A percentile compares a stretch with the other conserved stretches of the same genome.
These are phyloP conservation scores for Acipenser oxyrinchus DNA, from an alignment of 2,797 vertebrate species.

Conservation along the genomic window DNA sequence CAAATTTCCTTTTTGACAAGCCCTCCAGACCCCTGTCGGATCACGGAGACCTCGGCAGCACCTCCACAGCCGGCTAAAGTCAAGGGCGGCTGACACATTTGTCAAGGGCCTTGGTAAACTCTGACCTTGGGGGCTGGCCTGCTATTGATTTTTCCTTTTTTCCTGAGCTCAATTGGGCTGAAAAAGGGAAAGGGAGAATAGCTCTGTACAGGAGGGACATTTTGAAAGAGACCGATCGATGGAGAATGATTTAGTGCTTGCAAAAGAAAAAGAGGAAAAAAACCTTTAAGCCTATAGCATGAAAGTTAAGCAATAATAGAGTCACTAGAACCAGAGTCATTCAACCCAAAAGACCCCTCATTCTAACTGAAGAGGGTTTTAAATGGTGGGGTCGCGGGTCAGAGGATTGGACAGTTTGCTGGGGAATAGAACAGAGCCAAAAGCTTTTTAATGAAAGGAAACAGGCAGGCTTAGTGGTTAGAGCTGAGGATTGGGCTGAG, in stretches of 20 bases:
- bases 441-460: background rate
- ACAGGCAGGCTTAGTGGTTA: background rate
- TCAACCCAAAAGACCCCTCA: background rate
- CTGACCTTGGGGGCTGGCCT: slow-evolving; percentile 70
- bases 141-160: slow-evolving; percentile 75
- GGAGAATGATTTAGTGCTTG: slow-evolving; percentile 65
- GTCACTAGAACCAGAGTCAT: slow-evolving; percentile 26
- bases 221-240: slow-evolving; percentile 70
- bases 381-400: background rate
- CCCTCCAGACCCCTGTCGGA: slow-evolving; percentile 53
- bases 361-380: background rate
- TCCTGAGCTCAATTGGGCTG: slow-evolving; percentile 70
- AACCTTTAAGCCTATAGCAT: slow-evolving; percentile 40
- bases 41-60: slow-evolving; percentile 49
- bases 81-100: slow-evolving; percentile 71
- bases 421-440: background rate
- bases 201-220: slow-evolving; percentile 37
- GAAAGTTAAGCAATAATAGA: slow-evolving; percentile 53
- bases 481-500: background rate
- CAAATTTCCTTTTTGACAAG: slow-evolving; percentile 69
- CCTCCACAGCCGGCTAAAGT: slow-evolving; percentile 55
- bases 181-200: slow-evolving; percentile 44
- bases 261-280: slow-evolving; percentile 11
- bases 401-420: background rate
- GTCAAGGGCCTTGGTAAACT: slow-evolving; percentile 85